A percentile compares a stretch with the other conserved stretches of the same genome.
phyloP scores from a whole-genome alignment of 2,888 invertebrate genomes.

The Augochlorella aurata region DNA sequence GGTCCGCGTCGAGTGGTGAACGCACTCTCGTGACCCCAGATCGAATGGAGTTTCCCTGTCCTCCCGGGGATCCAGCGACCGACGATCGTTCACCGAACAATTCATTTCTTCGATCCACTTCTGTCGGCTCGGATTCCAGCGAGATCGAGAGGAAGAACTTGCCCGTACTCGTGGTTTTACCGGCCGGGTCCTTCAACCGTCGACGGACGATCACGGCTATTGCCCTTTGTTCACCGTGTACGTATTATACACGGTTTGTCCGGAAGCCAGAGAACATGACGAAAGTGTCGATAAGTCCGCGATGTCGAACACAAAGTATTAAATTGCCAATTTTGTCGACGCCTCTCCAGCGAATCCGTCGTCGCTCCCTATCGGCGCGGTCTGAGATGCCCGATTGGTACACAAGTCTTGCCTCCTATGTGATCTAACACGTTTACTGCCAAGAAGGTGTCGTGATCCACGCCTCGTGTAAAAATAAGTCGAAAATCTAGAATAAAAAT shows the following conservation, averaged over 20 bases:
- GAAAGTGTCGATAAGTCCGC: neutral
- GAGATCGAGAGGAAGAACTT: conserved; percentile 7
- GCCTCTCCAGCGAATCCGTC: neutral
- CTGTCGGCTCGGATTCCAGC: neutral
- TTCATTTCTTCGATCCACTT: conserved; percentile 32
- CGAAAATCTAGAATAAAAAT: no score
- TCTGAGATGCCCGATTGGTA: neutral
- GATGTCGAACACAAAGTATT: conserved; percentile 1
- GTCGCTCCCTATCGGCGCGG: neutral
- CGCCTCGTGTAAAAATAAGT: no score
- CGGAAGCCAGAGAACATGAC: neutral
- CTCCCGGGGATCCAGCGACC: conserved; percentile 24
- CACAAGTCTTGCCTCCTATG: no score
- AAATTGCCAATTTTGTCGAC: neutral
- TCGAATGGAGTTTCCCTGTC: conserved; percentile 53
- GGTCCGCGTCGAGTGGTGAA: conserved; percentile 36
- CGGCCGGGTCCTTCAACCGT: neutral
- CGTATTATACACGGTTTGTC: neutral
- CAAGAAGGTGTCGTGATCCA: no score
- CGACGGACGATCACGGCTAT: neutral
- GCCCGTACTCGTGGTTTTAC: neutral
- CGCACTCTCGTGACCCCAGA: conserved; percentile 24
- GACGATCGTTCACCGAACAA: conserved; percentile 42
- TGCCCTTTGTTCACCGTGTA: neutral
- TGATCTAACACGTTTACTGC: no score